These are phyloP conservation scores for Camponotus pennsylvanicus DNA, from an alignment of 1,140 invertebrate genomes.

Conservation along the genomic window DNA sequence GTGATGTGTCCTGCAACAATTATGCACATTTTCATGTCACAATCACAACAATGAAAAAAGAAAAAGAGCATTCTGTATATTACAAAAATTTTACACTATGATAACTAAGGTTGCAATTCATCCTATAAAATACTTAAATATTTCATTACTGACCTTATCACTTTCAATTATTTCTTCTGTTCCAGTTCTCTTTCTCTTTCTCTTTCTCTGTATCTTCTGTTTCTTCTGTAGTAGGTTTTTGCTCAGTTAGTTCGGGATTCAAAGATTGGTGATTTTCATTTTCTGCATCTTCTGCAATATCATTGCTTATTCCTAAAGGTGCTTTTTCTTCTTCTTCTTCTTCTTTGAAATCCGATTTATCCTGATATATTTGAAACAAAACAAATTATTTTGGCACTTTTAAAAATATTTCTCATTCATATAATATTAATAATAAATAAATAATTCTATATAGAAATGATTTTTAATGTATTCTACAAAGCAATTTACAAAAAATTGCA, in stretches of 20 bases:
- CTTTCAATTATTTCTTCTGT: slow-evolving; percentile 81
- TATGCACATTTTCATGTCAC: not conserved
- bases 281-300: slow-evolving; percentile 30
- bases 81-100: not conserved
- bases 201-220: slow-evolving; percentile 83
- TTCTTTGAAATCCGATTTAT: slow-evolving; percentile 87
- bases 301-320: slow-evolving; percentile 51
- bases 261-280: slow-evolving; percentile 60
- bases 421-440: slow-evolving; percentile 23
- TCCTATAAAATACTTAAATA: not conserved
- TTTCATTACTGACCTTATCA: slow-evolving; percentile 74
- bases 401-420: slow-evolving; percentile 1
- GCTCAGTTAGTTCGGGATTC: slow-evolving; percentile 57
- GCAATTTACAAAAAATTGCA: not conserved
- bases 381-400: not conserved
- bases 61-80: not conserved
- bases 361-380: slow-evolving; percentile 73
- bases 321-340: slow-evolving; percentile 84
- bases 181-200: slow-evolving; percentile 82
- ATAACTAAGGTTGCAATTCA: not conserved
- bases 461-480: slow-evolving; percentile 2
- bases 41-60: not conserved
- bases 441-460: slow-evolving; percentile 9
- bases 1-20: slow-evolving; percentile 46
- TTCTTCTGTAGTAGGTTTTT: slow-evolving; percentile 77